phyloP scores from a whole-genome alignment of 2,113 vertebrate species.

The Hippolais icterina region DNA sequence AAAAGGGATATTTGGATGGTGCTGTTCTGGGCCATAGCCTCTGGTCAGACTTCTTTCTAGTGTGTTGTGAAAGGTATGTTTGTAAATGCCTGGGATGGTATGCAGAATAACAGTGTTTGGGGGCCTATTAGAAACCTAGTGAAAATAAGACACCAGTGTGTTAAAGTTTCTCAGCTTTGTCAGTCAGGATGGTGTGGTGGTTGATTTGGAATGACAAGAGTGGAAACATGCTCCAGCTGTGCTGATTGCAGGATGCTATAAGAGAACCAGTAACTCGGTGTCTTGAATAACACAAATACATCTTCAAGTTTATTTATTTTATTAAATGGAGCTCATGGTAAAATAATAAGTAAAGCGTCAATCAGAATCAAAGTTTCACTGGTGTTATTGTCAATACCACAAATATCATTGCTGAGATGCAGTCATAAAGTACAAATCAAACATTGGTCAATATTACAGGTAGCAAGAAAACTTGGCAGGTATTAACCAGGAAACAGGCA shows the following conservation, averaged over 20 bases:
- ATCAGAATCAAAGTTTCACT: background rate
- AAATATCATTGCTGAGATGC: background rate
- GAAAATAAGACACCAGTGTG: background rate
- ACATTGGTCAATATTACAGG: background rate
- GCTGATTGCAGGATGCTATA: background rate
- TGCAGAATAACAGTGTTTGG: background rate
- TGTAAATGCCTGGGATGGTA: background rate
- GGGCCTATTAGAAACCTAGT: background rate
- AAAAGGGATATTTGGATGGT: background rate
- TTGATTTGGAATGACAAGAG: background rate
- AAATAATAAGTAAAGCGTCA: background rate
- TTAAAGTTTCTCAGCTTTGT: background rate
- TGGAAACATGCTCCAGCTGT: background rate
- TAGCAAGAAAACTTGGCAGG: background rate
- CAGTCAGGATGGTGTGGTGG: fast-evolving
- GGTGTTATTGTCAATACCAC: background rate
- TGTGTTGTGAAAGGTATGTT: background rate
- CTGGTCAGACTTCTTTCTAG: background rate
- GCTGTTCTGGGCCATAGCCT: background rate
- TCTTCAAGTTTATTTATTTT: background rate
- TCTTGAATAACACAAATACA: background rate
- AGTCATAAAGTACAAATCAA: background rate
- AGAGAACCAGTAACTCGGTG: background rate
- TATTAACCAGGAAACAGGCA: background rate
- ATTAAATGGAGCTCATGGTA: background rate